phyloP scores from a whole-genome alignment of 2,888 invertebrate species.

The Nemapogon koenigi region DNA sequence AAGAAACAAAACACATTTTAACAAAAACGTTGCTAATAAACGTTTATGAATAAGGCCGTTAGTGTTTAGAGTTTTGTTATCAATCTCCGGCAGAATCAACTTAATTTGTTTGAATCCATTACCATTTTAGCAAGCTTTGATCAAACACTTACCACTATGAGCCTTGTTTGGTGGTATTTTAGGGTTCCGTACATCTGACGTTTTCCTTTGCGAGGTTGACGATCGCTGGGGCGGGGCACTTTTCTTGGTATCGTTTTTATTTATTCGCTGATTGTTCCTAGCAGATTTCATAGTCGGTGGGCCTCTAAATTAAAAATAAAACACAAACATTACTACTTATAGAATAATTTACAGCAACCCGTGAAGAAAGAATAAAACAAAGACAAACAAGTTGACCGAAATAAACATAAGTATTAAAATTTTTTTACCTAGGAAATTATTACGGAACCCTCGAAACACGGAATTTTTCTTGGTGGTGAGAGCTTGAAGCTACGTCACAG shows the following conservation, averaged over 20 bases:
- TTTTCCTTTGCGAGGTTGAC: constrained; percentile 44
- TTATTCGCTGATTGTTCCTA: constrained; percentile 32
- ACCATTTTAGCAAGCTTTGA: not conserved
- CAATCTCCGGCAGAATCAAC: too few relatives aligned
- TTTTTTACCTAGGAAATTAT: too few relatives aligned
- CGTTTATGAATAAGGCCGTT: too few relatives aligned
- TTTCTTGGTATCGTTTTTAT: constrained; percentile 35
- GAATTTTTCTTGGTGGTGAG: too few relatives aligned
- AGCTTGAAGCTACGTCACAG: too few relatives aligned
- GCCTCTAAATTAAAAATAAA: constrained; percentile 28
- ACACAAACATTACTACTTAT: not conserved
- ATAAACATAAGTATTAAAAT: too few relatives aligned
- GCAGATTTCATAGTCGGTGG: constrained; percentile 48
- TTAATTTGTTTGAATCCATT: not conserved
- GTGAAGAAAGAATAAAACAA: not conserved
- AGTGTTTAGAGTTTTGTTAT: too few relatives aligned
- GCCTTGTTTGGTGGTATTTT: constrained; percentile 37
- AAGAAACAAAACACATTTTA: too few relatives aligned
- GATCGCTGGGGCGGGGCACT: constrained; percentile 28
- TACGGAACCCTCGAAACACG: too few relatives aligned
- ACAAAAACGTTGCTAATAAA: too few relatives aligned
- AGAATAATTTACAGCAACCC: not conserved
- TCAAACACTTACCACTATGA: constrained; percentile 42
- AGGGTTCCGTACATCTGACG: constrained; percentile 44
- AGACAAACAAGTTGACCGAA: too few relatives aligned